Evolutionary conservation across 2,888 invertebrate genomes (phyloP).

Genomic region (Himalopsyche kuldschensis): DNA sequence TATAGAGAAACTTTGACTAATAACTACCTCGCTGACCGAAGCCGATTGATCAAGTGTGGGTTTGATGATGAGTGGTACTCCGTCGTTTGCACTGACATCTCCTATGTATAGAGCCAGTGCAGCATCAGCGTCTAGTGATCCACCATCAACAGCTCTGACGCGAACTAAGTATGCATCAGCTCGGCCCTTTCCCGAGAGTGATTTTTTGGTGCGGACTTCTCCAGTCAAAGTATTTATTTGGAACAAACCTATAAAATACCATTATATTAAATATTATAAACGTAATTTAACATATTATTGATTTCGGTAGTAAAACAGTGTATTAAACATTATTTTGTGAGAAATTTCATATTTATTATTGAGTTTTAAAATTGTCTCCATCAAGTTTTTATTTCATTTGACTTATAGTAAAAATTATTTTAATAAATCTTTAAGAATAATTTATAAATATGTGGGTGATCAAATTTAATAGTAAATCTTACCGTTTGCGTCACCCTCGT

Average conservation of each 20-base stretch:
- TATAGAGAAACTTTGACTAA: not conserved
- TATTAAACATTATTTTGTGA: no score
- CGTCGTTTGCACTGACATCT: slow-evolving; percentile 80
- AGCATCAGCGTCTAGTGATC: slow-evolving; percentile 65
- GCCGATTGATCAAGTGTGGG: slow-evolving; percentile 72
- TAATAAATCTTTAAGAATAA: no score
- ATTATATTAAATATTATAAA: no score
- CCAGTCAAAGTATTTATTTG: slow-evolving; percentile 68
- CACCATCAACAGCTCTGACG: slow-evolving; percentile 71
- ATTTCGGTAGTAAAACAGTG: no score
- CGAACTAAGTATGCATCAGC: slow-evolving; percentile 71
- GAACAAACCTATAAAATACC: slow-evolving; percentile 61
- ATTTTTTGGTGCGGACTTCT: slow-evolving; percentile 65
- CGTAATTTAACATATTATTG: no score
- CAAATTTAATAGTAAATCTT: no score
- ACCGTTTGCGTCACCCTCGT: slow-evolving; percentile 75
- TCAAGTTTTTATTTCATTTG: no score
- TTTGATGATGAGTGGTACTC: slow-evolving; percentile 73
- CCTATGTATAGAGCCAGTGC: slow-evolving; percentile 70
- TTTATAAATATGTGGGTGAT: no score
- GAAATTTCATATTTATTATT: no score
- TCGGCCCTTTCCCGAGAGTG: slow-evolving; percentile 74
- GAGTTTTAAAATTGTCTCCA: no score
- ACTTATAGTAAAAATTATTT: no score
- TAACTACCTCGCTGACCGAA: slow-evolving; percentile 66